Base-by-base conservation (phyloP, 2,888 invertebrate genomes). In the Scaptodrosophila latifasciaeformis region DNA sequence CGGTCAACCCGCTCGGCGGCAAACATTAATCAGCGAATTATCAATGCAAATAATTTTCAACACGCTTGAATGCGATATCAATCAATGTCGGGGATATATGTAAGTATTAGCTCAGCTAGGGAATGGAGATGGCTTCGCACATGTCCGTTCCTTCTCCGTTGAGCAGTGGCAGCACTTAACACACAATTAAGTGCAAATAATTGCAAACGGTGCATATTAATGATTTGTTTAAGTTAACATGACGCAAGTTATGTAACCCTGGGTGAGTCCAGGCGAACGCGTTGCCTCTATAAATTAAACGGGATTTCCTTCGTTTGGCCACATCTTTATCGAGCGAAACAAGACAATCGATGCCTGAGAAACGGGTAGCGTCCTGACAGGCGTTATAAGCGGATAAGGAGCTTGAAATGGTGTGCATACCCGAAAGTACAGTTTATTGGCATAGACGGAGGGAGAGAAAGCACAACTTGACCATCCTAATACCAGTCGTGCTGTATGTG, bases 161-260 rank as follows among this genome's bases (percentile, higher is more conserved):
- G 49, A 59, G 49, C 67, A 54, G 54, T 57, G 65, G 67, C 37
- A 37, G 67, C 76, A 82, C 83, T 84, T 84, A 83, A 82, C 84
- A 83, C 84, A 79, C 84, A 84, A 83, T 84, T 83, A 82, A 83
- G 72, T 84, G 79, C 82, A 84, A 84, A 84, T 84, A 83, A 84
- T 83, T 83, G 79, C 81, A 70, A 65, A 70, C 76, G 72, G 71
- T 77, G 83, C 82, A 84, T 83, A 82, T 75, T 81, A 83, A 83
- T 81, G 83, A 83, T 82, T 83, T 83, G 83, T 83, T 83, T 83
- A 82, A 82, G 81, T 67, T 57, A 59, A 77, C 75, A 70, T 66
- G 80, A 77, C 74, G 54, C n/a, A n/a, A n/a, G n/a, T n/a, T n/a
- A n/a, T n/a, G n/a, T n/a, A n/a, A n/a, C n/a, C n/a, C n/a, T n/a